These are phyloP conservation scores for Alosa alosa DNA, from an alignment of 2,113 vertebrate genomes.

Conservation along the genomic window DNA sequence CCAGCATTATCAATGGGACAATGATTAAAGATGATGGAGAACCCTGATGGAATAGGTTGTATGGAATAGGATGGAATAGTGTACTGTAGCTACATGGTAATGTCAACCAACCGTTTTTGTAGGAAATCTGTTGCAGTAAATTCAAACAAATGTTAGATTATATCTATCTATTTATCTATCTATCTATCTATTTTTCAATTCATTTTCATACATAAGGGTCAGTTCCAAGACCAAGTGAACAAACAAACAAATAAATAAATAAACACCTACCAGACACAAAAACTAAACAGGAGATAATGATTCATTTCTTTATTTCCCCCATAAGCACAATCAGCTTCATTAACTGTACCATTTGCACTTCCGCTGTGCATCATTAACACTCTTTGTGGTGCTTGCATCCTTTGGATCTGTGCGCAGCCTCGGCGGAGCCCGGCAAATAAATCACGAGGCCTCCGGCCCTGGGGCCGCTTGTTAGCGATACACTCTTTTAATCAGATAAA, in stretches of 20 bases:
- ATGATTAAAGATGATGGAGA: not conserved
- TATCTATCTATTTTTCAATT: too few species aligned
- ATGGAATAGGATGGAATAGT: not conserved
- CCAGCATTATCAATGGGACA: not conserved
- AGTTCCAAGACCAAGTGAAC: not conserved
- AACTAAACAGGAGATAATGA: not conserved
- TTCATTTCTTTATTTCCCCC: constrained; percentile 10
- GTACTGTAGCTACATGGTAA: not conserved
- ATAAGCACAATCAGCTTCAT: constrained; percentile 6
- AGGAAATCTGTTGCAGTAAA: not conserved
- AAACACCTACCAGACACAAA: not conserved
- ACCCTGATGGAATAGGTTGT: not conserved
- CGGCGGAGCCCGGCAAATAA: constrained; percentile 42
- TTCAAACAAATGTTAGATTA: not conserved
- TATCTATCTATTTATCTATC: too few species aligned
- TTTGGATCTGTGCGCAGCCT: constrained; percentile 35
- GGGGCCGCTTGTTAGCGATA: constrained; percentile 57
- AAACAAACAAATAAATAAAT: not conserved
- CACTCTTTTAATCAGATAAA: constrained; percentile 58
- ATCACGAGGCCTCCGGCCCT: constrained; percentile 47
- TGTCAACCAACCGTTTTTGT: not conserved
- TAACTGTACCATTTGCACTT: constrained; percentile 36
- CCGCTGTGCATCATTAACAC: constrained; percentile 43
- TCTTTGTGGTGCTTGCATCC: constrained; percentile 33
- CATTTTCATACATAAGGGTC: not conserved